Conservation (phyloP, 2,888 invertebrate genomes). For the Leucophenga maculata region DNA sequence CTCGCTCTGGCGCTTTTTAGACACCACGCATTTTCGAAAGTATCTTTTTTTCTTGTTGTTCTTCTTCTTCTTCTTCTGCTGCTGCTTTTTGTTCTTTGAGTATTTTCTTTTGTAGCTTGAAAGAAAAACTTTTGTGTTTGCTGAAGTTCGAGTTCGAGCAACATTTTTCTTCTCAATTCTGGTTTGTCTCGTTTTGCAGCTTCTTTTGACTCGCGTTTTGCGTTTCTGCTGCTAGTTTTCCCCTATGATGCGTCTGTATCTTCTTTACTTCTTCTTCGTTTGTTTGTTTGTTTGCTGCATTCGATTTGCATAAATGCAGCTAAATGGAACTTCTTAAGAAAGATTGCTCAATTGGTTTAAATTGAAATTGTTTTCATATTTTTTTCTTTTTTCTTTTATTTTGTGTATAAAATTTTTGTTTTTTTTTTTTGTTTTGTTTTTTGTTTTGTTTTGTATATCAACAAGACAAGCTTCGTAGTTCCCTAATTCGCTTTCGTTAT, state of each 20-base stretch:
- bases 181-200: not conserved
- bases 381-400: slow-evolving; percentile 30
- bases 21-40: too few relatives aligned
- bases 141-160: too few relatives aligned
- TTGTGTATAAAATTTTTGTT: slow-evolving; percentile 29
- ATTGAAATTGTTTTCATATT: slow-evolving; percentile 30
- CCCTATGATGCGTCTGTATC: slow-evolving; percentile 9
- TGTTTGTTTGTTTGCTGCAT: slow-evolving; percentile 29
- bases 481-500: slow-evolving; percentile 28
- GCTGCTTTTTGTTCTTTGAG: not conserved
- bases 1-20: too few relatives aligned
- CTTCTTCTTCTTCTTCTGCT: too few relatives aligned
- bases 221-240: slow-evolving; percentile 3
- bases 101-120: not conserved
- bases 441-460: slow-evolving; percentile 16
- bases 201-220: not conserved
- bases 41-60: too few relatives aligned
- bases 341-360: slow-evolving; percentile 32
- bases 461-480: slow-evolving; percentile 28
- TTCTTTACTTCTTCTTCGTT: slow-evolving; percentile 12
- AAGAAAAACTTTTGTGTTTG: too few relatives aligned
- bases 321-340: too few relatives aligned
- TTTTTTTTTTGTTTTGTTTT: slow-evolving; percentile 28
- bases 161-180: not conserved
- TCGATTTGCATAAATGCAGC: slow-evolving; percentile 25